Evolutionary conservation across 2,888 invertebrate genomes (phyloP), one percentile per base, ranked within the genome.

Genomic region (Microdon myrmicae): DNA sequence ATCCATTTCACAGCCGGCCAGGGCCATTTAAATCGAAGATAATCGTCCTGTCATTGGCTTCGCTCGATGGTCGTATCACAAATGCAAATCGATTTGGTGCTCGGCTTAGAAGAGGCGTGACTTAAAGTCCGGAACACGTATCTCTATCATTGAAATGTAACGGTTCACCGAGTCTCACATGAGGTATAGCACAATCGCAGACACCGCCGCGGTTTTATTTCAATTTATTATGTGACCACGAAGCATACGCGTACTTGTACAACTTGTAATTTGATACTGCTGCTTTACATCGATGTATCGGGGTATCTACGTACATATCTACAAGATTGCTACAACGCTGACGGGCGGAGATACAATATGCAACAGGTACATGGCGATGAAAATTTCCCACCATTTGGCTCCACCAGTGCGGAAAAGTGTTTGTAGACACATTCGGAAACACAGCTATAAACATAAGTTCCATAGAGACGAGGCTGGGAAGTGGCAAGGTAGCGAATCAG

Each of bases 21-120:
- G 39, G 20, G 29, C 34, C 26, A 23, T 43, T 37, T 35, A 41
- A 35, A 55, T 61, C 39, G 61, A n/a, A n/a, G n/a, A 49, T 41
- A 29, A 17, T 56, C 56, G 61, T 44, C 35, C 56, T 10, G 56
- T 64, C 58, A 64, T 64, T 64, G 64, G 64, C 47, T 64, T 64
- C 9, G 51, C 51, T 38, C 58, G 37, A 47, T 58, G 47, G 49
- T 41, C 43, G 53, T 64, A 56, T 64, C 45, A 47, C 43, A 58
- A 64, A 64, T 64, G 64, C 64, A 64, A 64, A 64, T 64, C 56
- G 64, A 64, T 64, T 64, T 53, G 64, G 45, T 64, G 64, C n/a
- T n/a, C n/a, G n/a, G n/a, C n/a, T 47, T 64, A 64, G 64, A 64
- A 58, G 58, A 64, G 64, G 64, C 64, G 64, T 64, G 64, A 64